Percentiles rank a stretch among this genome's conserved stretches.
These are phyloP conservation scores for Remorina albescens DNA, from an alignment of 2,797 vertebrate genomes.

Conservation along the genomic window DNA sequence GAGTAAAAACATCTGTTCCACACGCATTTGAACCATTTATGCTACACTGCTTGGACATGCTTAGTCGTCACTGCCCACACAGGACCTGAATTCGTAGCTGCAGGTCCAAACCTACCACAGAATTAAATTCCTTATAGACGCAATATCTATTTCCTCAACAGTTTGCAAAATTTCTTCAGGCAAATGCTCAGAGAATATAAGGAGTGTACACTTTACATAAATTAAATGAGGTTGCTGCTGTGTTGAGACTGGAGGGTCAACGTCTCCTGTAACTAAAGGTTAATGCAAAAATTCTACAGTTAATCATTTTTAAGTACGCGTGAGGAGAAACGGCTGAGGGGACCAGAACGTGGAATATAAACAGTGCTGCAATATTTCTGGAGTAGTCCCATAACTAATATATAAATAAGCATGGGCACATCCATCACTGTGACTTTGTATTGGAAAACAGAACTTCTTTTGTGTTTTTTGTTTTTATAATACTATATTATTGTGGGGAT, in stretches of 20 bases:
- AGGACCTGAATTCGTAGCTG: background rate
- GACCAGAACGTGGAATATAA: background rate
- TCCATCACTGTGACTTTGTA: conserved; percentile 50
- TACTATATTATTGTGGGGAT: too few relatives aligned
- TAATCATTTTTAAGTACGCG: background rate
- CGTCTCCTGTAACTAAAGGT: background rate
- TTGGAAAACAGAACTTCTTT: conserved; percentile 72
- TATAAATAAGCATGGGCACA: background rate
- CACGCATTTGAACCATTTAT: background rate
- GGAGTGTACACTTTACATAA: background rate
- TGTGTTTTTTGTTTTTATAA: too few relatives aligned
- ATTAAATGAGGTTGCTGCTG: background rate
- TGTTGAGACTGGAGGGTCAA: conserved; percentile 14
- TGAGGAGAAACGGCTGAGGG: background rate
- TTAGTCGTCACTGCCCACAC: background rate
- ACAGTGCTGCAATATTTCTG: background rate
- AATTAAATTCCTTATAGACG: background rate
- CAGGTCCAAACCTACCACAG: background rate
- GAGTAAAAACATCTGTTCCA: conserved; percentile 22
- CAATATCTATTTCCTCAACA: background rate
- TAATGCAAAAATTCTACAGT: background rate
- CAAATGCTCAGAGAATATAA: background rate
- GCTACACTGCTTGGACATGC: background rate
- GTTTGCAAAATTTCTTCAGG: background rate
- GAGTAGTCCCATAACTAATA: background rate